Conservation (phyloP, 2,113 vertebrate species). For the Colinus virginianus region DNA sequence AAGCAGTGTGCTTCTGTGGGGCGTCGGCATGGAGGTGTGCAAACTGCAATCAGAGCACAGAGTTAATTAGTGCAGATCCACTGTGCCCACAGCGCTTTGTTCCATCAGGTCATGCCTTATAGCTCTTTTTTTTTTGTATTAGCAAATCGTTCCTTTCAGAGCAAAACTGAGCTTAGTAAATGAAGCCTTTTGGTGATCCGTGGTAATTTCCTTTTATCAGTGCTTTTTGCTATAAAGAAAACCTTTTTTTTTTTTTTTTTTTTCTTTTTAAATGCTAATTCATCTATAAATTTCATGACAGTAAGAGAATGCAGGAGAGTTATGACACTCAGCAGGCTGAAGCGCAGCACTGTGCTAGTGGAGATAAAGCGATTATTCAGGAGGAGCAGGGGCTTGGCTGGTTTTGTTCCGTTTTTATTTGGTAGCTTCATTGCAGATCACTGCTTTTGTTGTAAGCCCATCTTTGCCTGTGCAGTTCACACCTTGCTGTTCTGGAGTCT, state of each 20-base stretch:
- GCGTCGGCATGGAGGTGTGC: neutral
- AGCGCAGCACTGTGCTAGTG: neutral
- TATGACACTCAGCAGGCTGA: neutral
- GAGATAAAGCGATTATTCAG: neutral
- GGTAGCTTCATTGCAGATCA: neutral
- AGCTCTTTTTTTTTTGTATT: neutral
- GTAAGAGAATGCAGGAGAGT: neutral
- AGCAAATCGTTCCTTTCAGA: neutral
- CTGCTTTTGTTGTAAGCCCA: too few species aligned
- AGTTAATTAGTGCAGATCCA: neutral
- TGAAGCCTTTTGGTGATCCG: neutral
- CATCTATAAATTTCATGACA: neutral
- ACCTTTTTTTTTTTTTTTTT: neutral
- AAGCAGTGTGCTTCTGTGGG: neutral
- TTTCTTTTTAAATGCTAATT: neutral
- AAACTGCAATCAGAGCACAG: too few species aligned
- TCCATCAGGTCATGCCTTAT: neutral
- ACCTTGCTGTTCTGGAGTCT: neutral
- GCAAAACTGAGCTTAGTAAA: neutral
- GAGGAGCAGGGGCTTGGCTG: neutral
- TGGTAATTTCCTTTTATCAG: neutral
- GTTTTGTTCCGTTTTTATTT: neutral
- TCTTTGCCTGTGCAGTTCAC: too few species aligned
- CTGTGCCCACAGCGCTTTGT: neutral
- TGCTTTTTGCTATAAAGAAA: conserved; percentile 19